Conservation (phyloP, 2,888 invertebrate species). For the Pristionchus entomophagus region DNA sequence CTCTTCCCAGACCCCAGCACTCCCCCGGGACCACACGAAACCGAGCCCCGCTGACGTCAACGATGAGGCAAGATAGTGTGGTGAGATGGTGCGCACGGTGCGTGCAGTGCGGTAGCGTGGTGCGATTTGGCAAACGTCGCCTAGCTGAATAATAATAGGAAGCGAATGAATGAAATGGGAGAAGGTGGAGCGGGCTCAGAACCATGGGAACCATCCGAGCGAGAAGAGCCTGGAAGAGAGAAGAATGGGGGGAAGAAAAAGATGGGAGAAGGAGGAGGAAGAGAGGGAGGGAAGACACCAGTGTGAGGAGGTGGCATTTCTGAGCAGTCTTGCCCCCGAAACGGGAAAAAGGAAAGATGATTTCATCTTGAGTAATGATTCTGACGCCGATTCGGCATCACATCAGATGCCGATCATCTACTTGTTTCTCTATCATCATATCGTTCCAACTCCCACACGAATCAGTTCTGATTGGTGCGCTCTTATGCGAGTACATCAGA, state of each 20-base stretch:
- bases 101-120: neutral
- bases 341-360: neutral
- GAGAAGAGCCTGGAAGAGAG: neutral
- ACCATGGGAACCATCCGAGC: slow-evolving; percentile 43
- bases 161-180: neutral
- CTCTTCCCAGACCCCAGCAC: neutral
- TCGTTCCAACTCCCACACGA: too few species aligned
- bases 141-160: neutral
- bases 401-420: too few species aligned
- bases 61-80: neutral
- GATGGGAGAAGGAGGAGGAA: neutral
- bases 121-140: neutral
- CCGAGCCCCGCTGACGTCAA: neutral
- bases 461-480: too few species aligned
- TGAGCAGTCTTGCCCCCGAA: neutral
- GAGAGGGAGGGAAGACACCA: neutral
- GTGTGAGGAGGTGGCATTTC: slow-evolving; percentile 8
- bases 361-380: neutral
- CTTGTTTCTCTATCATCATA: too few species aligned
- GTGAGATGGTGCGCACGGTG: slow-evolving; percentile 16
- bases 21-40: slow-evolving; percentile 22
- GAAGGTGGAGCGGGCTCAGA: neutral
- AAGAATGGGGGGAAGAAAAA: neutral
- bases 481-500: too few species aligned
- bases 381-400: too few species aligned